Base-by-base conservation (phyloP, 2,797 vertebrate species). In the Lepus oiostolus region DNA sequence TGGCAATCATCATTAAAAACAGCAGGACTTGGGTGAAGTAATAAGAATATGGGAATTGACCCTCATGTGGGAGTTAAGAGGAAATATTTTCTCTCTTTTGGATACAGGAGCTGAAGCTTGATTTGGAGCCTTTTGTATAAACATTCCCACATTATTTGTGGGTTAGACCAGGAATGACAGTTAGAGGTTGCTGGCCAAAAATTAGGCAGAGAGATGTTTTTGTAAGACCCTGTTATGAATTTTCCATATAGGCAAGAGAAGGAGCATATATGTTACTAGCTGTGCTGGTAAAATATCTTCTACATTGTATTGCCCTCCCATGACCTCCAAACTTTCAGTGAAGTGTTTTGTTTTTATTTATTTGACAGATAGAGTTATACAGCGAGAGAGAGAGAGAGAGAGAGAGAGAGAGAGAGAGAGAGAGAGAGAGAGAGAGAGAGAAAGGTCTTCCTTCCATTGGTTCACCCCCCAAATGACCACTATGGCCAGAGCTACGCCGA, bases 161-260 rank as follows among this genome's bases (percentile, higher is more conserved):
- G 30, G 8, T 35, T 65, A 28, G 24, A 14, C 26, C 26, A 81
- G 14, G n/a, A 93, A 1, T 7, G 9, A 32, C 42, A 90, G 6
- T 88, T 77, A 82, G 22, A 62, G 80, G 32, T 26, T 95, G 14
- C 67, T 89, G 72, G 42, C n/a, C 75, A 88, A 71, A 42, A 79
- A 24, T 12, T 79, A 79, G 24, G 22, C n/a, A 63, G n/a, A 88
- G 50, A 72, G 26, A 87, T 77, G 9, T 2, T 22, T 83, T 93
- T 90, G 67, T 38, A 94, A 76, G 84, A 52, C 62, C 7, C 75
- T 2, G 24, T 83, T 81, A 91, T 26, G 22, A 4, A 86, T 88
- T 88, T 93, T n/a, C 7, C n/a, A 32, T 76, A 30, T 42, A 8
- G 38, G 22, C 74, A 38, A 77, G 50, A 90, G n/a, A 88, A 22